Evolutionary conservation across 2,113 vertebrate species (phyloP).

Genomic region (Siniperca chuatsi): DNA sequence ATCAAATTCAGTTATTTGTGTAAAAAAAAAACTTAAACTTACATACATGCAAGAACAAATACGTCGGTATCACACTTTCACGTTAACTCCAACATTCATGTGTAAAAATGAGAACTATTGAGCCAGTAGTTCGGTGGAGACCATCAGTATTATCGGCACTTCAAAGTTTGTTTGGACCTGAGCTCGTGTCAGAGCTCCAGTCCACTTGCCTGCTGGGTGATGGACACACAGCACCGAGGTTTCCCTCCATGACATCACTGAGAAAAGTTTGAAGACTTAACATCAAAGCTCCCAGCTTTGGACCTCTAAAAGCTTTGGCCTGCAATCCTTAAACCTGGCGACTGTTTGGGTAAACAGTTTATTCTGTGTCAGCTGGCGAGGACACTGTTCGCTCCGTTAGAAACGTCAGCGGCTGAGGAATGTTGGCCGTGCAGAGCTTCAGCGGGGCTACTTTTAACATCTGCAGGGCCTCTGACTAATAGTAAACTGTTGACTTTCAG

Average conservation of each 20-base stretch:
- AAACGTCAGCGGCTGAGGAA: constrained; percentile 69
- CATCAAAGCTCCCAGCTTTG: constrained; percentile 73
- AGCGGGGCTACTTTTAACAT: constrained; percentile 58
- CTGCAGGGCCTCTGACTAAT: constrained; percentile 54
- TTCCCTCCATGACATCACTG: constrained; percentile 73
- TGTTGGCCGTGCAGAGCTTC: constrained; percentile 63
- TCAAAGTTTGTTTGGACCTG: constrained; percentile 63
- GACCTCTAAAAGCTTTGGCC: constrained; percentile 81
- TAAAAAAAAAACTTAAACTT: neutral
- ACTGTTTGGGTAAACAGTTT: constrained; percentile 83
- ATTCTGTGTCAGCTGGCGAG: constrained; percentile 79
- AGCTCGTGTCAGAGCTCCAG: constrained; percentile 49
- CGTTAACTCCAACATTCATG: neutral
- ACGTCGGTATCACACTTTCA: neutral
- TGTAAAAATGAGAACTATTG: constrained; percentile 5
- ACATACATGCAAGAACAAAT: neutral
- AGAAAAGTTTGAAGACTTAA: constrained; percentile 71
- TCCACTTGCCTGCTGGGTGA: constrained; percentile 39
- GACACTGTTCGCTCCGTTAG: constrained; percentile 61
- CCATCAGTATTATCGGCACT: constrained; percentile 35
- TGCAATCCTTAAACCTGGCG: constrained; percentile 77
- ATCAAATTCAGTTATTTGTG: neutral
- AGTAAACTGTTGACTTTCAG: constrained; percentile 51
- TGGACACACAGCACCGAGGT: constrained; percentile 41
- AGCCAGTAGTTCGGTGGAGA: constrained; percentile 6